These are phyloP conservation scores for Ascidia mentula DNA, from an alignment of 23 tunicate species.

Conservation along the genomic window DNA sequence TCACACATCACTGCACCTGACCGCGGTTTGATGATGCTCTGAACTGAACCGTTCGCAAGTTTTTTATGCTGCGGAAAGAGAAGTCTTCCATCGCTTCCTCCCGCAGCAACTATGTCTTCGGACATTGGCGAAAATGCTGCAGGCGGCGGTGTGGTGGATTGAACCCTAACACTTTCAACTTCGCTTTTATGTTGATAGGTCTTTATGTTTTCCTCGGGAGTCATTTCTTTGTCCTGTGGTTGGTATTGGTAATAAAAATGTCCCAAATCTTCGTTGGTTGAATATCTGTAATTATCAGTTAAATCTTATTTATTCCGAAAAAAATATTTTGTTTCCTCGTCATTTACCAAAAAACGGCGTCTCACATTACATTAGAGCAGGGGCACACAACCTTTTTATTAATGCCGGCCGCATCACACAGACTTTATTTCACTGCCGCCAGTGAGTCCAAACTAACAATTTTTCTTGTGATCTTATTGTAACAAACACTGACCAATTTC, in stretches of 20 bases:
- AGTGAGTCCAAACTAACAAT: no score
- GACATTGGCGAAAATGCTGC: constrained; percentile 39
- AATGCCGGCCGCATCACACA: no score
- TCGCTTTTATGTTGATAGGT: not conserved
- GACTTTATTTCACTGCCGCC: no score
- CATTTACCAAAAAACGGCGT: no score
- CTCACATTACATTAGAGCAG: no score
- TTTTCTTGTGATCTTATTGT: no score
- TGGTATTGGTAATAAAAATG: constrained; percentile 29
- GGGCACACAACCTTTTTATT: no score
- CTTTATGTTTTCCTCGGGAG: constrained; percentile 10
- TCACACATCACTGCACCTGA: constrained; percentile 5
- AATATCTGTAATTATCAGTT: constrained; percentile 31
- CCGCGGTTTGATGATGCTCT: not conserved
- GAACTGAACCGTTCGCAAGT: constrained; percentile 19
- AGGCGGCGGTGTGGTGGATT: constrained; percentile 11
- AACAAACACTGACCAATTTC: no score
- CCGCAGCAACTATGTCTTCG: constrained; percentile 46
- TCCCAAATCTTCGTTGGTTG: constrained; percentile 7
- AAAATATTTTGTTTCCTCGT: no score
- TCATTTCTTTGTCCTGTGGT: not conserved
- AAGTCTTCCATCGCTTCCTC: constrained; percentile 31
- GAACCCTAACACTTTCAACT: constrained; percentile 3
- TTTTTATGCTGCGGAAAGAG: constrained; percentile 9
- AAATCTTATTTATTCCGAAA: no score